Conservation (phyloP, 2,797 vertebrate species). For the Apogon hyalosoma region DNA sequence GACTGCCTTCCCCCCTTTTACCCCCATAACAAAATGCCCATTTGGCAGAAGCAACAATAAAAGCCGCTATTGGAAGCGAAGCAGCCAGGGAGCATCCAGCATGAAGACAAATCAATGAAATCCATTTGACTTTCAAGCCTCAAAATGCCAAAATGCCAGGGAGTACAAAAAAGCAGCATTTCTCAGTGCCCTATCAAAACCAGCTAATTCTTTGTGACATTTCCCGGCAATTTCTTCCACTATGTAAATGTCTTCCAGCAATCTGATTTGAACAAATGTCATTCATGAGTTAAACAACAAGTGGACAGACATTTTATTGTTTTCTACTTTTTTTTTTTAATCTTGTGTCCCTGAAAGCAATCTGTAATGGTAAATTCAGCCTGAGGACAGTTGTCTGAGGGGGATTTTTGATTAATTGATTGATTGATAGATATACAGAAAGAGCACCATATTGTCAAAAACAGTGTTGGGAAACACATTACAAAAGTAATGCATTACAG, state of each 20-base stretch:
- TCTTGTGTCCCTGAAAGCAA: slow-evolving; percentile 56
- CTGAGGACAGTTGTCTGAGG: slow-evolving; percentile 15
- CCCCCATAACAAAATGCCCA: slow-evolving; percentile 53
- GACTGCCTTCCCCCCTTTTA: slow-evolving; percentile 9
- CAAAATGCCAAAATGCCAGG: slow-evolving; percentile 80
- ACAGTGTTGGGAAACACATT: no score
- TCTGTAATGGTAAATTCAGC: slow-evolving; percentile 56
- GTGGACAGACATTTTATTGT: slow-evolving; percentile 51
- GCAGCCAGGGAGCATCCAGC: slow-evolving; percentile 60
- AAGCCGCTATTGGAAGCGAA: slow-evolving; percentile 39
- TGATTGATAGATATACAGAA: no score
- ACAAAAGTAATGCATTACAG: no score
- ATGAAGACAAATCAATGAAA: slow-evolving; percentile 79
- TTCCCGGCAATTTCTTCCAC: slow-evolving; percentile 80
- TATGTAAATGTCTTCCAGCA: slow-evolving; percentile 82
- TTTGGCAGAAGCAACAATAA: slow-evolving; percentile 65
- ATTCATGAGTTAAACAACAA: slow-evolving; percentile 77
- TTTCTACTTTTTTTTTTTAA: slow-evolving; percentile 38
- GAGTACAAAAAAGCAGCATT: slow-evolving; percentile 61
- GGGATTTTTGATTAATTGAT: neutral
- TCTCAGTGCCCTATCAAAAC: slow-evolving; percentile 70
- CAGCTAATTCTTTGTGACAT: slow-evolving; percentile 83
- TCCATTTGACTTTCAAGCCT: slow-evolving; percentile 78
- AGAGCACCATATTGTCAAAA: neutral
- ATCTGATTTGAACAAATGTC: slow-evolving; percentile 87